These are phyloP conservation scores for Trichonephila clavata DNA, from an alignment of 1,140 invertebrate species.

Conservation along the genomic window DNA sequence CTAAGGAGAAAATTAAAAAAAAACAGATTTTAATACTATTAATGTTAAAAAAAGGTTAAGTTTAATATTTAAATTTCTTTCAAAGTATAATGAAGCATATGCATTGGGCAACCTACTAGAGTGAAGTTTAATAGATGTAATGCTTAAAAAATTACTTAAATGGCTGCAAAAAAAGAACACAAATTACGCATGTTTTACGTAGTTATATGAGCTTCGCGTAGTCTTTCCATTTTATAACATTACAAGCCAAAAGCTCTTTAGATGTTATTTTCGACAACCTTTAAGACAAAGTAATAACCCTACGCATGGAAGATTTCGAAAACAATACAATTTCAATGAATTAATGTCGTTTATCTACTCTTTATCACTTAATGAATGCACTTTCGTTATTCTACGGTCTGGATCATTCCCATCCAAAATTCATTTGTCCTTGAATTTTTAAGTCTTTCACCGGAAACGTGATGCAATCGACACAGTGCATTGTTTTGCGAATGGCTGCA, in stretches of 20 bases:
- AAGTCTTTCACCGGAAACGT: conserved; percentile 10
- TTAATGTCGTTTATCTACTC: conserved; percentile 14
- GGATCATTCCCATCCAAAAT: conserved; percentile 16
- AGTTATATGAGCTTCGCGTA: no score
- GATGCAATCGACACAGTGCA: neutral
- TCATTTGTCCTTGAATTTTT: conserved; percentile 51
- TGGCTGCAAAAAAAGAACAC: no score
- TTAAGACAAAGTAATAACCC: neutral
- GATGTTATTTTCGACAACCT: conserved; percentile 3
- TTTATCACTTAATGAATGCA: conserved; percentile 42
- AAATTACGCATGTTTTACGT: no score
- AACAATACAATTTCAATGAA: conserved; percentile 42
- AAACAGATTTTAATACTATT: no score
- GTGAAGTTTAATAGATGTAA: no score
- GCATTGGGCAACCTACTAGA: no score
- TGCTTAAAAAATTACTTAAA: no score
- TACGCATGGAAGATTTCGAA: conserved; percentile 8
- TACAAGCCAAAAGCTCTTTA: neutral
- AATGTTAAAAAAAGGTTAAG: no score
- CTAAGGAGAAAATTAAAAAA: no score
- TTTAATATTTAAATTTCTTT: no score
- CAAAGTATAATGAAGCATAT: no score
- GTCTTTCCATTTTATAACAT: neutral
- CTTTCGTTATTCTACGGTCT: conserved; percentile 25
- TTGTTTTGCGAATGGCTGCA: neutral